These are phyloP conservation scores for Apostichopus californicus DNA, from an alignment of 35 echinoderm and acorn worm species.

Conservation along the genomic window DNA sequence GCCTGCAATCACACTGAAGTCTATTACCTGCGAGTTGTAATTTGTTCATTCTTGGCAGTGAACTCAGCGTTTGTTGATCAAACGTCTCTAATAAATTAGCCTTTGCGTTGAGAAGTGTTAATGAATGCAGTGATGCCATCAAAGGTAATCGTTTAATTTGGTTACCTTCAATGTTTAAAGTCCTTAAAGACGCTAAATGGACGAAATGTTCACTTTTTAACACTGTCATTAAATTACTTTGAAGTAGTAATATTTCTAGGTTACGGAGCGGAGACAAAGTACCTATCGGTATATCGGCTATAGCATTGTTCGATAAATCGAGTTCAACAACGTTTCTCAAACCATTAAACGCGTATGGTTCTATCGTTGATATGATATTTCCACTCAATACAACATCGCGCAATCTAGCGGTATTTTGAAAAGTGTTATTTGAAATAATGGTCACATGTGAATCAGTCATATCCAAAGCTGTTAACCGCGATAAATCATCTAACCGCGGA, in stretches of 20 bases:
- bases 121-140: constrained; percentile 32
- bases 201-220: constrained; percentile 63
- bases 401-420: constrained; percentile 52
- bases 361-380: constrained; percentile 70
- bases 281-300: constrained; percentile 51
- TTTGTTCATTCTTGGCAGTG: constrained; percentile 64
- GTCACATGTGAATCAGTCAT: constrained; percentile 80
- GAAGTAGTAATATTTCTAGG: constrained; percentile 72
- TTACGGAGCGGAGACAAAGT: constrained; percentile 47
- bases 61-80: constrained; percentile 48
- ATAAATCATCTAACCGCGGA: constrained; percentile 68
- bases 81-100: constrained; percentile 79
- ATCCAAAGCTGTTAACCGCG: constrained; percentile 73
- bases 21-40: constrained; percentile 66
- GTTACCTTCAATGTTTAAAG: constrained; percentile 67
- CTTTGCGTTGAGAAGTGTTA: constrained; percentile 56
- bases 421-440: constrained; percentile 71
- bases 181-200: constrained; percentile 43
- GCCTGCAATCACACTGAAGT: constrained; percentile 83
- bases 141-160: constrained; percentile 64
- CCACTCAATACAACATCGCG: constrained; percentile 72
- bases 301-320: constrained; percentile 73
- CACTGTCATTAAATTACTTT: constrained; percentile 68
- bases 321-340: constrained; percentile 59
- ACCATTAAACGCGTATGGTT: constrained; percentile 68